These are phyloP conservation scores for Jacana jacana DNA, from an alignment of 2,113 vertebrate genomes.

Conservation along the genomic window DNA sequence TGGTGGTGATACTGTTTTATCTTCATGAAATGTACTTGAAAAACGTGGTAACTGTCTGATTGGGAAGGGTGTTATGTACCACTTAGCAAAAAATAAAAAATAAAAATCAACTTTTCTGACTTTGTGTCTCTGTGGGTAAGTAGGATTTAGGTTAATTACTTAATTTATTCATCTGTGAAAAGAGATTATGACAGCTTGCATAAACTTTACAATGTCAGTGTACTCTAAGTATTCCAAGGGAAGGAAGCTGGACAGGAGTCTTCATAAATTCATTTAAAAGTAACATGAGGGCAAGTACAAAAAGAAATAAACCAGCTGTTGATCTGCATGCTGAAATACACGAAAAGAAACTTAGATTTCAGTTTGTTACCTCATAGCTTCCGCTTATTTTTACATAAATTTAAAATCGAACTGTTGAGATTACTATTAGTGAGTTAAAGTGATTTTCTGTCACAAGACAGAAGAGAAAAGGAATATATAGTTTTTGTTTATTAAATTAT, in stretches of 20 bases:
- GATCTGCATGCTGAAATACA: neutral
- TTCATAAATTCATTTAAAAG: neutral
- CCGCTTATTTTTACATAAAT: slow-evolving; percentile 20
- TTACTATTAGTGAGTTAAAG: slow-evolving; percentile 26
- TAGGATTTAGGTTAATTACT: neutral
- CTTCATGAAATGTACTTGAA: neutral
- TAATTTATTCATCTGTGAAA: neutral
- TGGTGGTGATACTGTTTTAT: neutral
- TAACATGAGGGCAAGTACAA: neutral
- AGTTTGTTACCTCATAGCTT: neutral
- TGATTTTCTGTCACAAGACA: slow-evolving; percentile 42
- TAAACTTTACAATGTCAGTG: neutral
- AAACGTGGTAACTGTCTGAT: neutral
- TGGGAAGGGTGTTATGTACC: neutral
- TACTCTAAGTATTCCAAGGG: neutral
- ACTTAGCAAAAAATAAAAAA: too few species aligned
- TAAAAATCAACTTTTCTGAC: neutral
- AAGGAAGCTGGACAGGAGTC: neutral
- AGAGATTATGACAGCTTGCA: neutral
- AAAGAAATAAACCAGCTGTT: neutral
- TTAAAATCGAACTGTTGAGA: slow-evolving; percentile 22
- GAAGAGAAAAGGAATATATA: slow-evolving; percentile 1
- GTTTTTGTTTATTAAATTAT: slow-evolving; percentile 60
- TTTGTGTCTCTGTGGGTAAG: neutral
- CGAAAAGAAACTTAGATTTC: neutral